phyloP scores from a whole-genome alignment of 2,113 vertebrate species.

The Phylloscopus trochiloides region DNA sequence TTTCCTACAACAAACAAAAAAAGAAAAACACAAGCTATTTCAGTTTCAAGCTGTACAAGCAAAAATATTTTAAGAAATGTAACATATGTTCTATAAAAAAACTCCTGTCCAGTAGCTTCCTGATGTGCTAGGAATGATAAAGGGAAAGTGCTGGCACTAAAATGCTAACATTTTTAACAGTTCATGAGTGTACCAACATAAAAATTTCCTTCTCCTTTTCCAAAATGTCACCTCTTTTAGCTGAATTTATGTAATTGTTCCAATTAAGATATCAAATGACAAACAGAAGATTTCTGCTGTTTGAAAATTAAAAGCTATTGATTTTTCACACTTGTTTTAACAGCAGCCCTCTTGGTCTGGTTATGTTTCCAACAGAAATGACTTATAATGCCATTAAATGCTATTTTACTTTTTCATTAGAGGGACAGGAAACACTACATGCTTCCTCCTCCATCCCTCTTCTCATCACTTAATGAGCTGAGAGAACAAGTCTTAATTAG shows the following conservation, averaged over 20 bases:
- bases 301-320: neutral
- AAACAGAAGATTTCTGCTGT: neutral
- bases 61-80: conserved; percentile 50
- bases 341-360: neutral
- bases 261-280: neutral
- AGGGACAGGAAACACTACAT: neutral
- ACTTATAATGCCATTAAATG: neutral
- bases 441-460: neutral
- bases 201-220: neutral
- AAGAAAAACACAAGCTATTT: conserved; percentile 24
- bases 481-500: neutral
- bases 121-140: neutral
- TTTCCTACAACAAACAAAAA: neutral
- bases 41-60: conserved; percentile 41
- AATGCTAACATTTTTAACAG: neutral
- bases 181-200: neutral
- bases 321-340: neutral
- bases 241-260: neutral
- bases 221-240: neutral
- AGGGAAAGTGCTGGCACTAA: neutral
- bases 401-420: neutral
- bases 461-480: neutral
- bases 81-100: conserved; percentile 17
- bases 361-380: neutral
- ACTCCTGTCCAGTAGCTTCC: neutral